Evolutionary conservation across 2,113 vertebrate genomes (phyloP).

Genomic region (Corythornis cristatus): DNA sequence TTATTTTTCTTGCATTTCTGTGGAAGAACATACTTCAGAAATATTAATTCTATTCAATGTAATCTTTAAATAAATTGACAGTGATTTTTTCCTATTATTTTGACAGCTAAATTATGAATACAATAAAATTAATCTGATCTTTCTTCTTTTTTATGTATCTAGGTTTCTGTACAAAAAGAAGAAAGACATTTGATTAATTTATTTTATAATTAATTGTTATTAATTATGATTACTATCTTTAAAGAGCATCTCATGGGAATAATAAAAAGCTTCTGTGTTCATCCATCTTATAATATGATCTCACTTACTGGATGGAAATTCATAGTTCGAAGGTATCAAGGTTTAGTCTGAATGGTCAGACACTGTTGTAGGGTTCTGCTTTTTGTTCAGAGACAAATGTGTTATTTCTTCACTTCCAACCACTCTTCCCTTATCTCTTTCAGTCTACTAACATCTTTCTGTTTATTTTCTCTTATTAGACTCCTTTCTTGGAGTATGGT

Average conservation of each 20-base stretch:
- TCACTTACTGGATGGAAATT: neutral
- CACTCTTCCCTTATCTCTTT: neutral
- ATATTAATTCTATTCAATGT: neutral
- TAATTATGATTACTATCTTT: neutral
- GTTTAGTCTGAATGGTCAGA: neutral
- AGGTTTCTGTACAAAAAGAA: neutral
- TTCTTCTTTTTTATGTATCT: neutral
- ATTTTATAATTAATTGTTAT: neutral
- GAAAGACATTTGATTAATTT: neutral
- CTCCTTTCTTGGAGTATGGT: neutral
- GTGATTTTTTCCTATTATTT: neutral
- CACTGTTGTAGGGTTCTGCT: neutral
- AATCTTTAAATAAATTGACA: neutral
- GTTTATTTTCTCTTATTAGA: neutral
- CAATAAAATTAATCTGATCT: neutral
- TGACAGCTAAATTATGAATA: neutral
- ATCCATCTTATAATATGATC: neutral
- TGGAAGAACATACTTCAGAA: neutral
- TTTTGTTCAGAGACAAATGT: neutral
- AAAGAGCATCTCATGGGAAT: neutral
- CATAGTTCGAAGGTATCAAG: neutral
- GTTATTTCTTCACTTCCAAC: neutral
- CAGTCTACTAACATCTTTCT: neutral
- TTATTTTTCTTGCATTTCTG: neutral
- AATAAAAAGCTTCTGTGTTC: neutral